These are phyloP conservation scores for Heliconius himera DNA, from an alignment of 1,140 invertebrate species.

Conservation along the genomic window DNA sequence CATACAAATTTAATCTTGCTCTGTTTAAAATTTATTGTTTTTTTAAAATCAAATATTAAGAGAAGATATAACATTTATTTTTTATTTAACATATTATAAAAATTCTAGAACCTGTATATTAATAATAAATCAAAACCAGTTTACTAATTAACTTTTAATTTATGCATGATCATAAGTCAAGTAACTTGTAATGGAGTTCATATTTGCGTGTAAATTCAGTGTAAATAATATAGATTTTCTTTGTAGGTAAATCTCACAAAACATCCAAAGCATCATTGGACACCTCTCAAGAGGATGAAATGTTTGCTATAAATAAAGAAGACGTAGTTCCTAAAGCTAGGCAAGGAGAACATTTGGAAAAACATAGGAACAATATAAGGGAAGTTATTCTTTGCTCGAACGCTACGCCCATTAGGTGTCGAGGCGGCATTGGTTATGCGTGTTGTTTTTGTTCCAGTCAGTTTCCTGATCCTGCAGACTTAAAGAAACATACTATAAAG, in stretches of 20 bases:
- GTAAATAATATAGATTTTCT: constrained; percentile 51
- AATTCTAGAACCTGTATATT: too few species aligned
- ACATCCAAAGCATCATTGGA: constrained; percentile 33
- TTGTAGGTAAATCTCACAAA: constrained; percentile 53
- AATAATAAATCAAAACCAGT: not conserved
- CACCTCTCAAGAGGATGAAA: not conserved
- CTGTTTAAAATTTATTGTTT: too few species aligned
- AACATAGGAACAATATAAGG: constrained; percentile 58
- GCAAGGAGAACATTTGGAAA: constrained; percentile 49
- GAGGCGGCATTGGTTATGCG: constrained; percentile 52
- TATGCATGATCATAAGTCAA: constrained; percentile 2
- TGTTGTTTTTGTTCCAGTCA: constrained; percentile 59
- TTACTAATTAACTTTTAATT: not conserved
- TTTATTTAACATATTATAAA: too few species aligned
- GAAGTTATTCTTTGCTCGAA: constrained; percentile 63
- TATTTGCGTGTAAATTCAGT: not conserved
- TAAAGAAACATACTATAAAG: constrained; percentile 57
- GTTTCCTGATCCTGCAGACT: constrained; percentile 51
- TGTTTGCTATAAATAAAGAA: constrained; percentile 20
- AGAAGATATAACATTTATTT: too few species aligned
- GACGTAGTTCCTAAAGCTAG: constrained; percentile 36
- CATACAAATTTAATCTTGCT: too few species aligned
- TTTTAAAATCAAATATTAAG: too few species aligned
- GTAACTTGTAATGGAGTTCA: not conserved
- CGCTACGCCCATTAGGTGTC: constrained; percentile 59